These are phyloP conservation scores for Gouania willdenowi DNA, from an alignment of 2,797 vertebrate genomes.

Conservation along the genomic window DNA sequence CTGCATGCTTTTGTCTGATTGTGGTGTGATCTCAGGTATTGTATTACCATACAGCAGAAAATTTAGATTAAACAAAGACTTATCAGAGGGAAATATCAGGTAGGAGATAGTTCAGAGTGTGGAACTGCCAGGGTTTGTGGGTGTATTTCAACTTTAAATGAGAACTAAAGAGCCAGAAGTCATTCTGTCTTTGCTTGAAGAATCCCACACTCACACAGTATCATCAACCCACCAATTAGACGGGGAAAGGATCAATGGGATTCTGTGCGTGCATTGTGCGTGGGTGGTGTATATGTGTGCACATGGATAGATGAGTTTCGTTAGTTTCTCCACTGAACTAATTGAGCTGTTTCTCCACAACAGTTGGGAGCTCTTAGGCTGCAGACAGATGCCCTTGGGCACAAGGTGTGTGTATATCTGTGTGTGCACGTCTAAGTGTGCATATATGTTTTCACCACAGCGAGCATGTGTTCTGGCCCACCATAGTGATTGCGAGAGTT, in stretches of 20 bases:
- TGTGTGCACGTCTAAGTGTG: slow-evolving; percentile 45
- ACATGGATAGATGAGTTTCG: slow-evolving; percentile 60
- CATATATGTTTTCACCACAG: slow-evolving; percentile 38
- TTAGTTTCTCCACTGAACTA: slow-evolving; percentile 72
- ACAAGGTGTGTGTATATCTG: slow-evolving; percentile 58
- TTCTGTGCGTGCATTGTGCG: slow-evolving; percentile 22
- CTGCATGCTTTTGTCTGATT: slow-evolving; percentile 22
- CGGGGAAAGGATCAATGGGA: slow-evolving; percentile 68
- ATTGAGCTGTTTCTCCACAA: slow-evolving; percentile 83
- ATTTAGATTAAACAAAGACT: slow-evolving; percentile 47
- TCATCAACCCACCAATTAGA: slow-evolving; percentile 76
- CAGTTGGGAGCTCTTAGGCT: slow-evolving; percentile 85
- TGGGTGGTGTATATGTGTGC: slow-evolving; percentile 30
- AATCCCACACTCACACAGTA: slow-evolving; percentile 64
- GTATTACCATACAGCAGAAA: slow-evolving; percentile 29
- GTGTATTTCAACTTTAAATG: slow-evolving; percentile 71
- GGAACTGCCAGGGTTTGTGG: slow-evolving; percentile 48
- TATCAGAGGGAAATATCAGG: slow-evolving; percentile 42
- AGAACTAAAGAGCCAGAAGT: slow-evolving; percentile 71
- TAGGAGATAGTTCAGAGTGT: slow-evolving; percentile 34
- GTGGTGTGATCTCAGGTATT: slow-evolving; percentile 35
- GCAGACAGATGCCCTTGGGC: slow-evolving; percentile 83
- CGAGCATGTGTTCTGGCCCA: slow-evolving; percentile 49
- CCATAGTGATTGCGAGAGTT: slow-evolving; percentile 48
- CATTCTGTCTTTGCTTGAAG: slow-evolving; percentile 65